Base-by-base conservation (phyloP, 2,888 invertebrate genomes). In the Antitype chi region DNA sequence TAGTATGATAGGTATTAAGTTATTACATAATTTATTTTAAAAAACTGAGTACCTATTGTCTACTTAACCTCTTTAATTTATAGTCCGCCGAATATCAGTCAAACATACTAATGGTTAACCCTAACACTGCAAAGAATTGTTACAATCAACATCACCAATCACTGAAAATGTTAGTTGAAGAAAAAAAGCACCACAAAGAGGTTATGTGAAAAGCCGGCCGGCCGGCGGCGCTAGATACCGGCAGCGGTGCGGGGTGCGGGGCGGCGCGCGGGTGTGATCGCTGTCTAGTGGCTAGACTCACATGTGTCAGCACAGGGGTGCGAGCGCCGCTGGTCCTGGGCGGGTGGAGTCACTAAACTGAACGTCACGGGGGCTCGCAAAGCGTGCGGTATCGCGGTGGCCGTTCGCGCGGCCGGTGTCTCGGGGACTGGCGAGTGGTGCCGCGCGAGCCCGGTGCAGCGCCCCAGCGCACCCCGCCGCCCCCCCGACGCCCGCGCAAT, bases 381-480 rank as follows among this genome's bases (percentile, higher is more conserved):
- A 75, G 82, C 86, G 88, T 82, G 85, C 89, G 90, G 86, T 90
- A 87, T 94, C 94, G 95, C 95, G 95, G 91, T 95, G 96, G 96
- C 96, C 96, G 96, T 94, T 95, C 96, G 92, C 95, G 91, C 94
- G 96, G 96, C 96, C 96, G 96, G 95, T 95, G 96, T 95, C 95
- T 96, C 94, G 95, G 94, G 96, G 95, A 96, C 96, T 96, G 96
- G 94, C 95, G 95, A 93, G 92, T 93, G 92, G 90, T 85, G 88
- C 90, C 84, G 85, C 89, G 91, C 89, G 88, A 87, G 92, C 92
- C 92, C 93, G 92, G 91, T 92, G 93, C 93, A 92, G 93, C 92
- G 93, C 94, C 94, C 94, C 93, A 91, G 91, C 91, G 91, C 94
- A 92, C 95, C 94, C 94, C 94, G 94, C 87, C 84, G 88, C 91